Conservation (phyloP, 1,140 invertebrate genomes). For the Hypothenemus hampei region DNA sequence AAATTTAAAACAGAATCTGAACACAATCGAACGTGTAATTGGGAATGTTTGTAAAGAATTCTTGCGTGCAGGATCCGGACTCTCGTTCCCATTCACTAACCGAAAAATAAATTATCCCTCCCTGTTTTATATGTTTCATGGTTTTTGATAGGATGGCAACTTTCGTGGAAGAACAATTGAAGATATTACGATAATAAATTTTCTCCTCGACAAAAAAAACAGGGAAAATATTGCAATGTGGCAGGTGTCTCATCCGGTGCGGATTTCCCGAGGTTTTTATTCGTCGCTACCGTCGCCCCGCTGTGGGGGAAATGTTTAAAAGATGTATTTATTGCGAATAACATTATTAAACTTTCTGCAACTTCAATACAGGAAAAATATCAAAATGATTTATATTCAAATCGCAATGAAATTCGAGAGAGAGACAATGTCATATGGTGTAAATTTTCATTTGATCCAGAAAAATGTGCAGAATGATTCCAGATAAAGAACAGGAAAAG, state of each 20-base stretch:
- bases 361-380: no score
- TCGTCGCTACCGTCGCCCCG: constrained; percentile 1
- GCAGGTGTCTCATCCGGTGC: constrained; percentile 18
- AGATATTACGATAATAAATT: constrained; percentile 18
- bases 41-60: constrained; percentile 9
- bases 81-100: constrained; percentile 8
- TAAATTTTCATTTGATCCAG: no score
- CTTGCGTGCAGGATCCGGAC: constrained; percentile 3
- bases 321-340: no score
- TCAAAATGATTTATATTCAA: no score
- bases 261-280: constrained; percentile 18
- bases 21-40: no score
- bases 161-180: constrained; percentile 19
- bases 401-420: no score
- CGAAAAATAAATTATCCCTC: constrained; percentile 13
- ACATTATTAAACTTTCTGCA: no score
- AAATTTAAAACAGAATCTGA: background rate
- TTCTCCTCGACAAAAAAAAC: constrained; percentile 1
- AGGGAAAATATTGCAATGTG: constrained; percentile 14
- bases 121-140: constrained; percentile 17
- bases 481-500: no score
- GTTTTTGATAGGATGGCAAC: constrained; percentile 16
- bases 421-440: no score
- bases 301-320: no score
- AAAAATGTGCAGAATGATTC: no score